Conservation (phyloP, 2,113 vertebrate species). For the Rhinogobius similis region DNA sequence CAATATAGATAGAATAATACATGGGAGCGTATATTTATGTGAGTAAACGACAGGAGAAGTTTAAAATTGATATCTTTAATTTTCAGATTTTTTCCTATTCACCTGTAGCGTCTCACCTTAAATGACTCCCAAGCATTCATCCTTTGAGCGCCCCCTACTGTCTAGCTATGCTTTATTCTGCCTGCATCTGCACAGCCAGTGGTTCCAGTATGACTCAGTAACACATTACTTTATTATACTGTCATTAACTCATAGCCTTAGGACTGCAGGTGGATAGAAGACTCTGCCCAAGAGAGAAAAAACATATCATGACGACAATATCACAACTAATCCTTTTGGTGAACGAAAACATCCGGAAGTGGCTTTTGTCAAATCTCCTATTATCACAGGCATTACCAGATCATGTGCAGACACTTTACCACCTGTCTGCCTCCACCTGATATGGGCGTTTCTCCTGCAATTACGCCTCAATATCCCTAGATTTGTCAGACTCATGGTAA, state of each 20-base stretch:
- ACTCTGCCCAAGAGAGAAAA: background rate
- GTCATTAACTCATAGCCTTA: background rate
- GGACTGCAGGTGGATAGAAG: background rate
- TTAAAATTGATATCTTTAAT: too few species aligned
- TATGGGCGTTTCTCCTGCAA: slow-evolving; percentile 64
- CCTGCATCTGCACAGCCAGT: too few species aligned
- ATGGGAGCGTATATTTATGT: too few species aligned
- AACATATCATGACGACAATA: background rate
- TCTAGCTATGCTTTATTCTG: background rate
- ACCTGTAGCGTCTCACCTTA: too few species aligned
- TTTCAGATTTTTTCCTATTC: too few species aligned
- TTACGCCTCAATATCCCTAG: slow-evolving; percentile 58
- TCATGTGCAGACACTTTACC: background rate
- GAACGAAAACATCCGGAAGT: background rate
- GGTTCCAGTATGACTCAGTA: background rate
- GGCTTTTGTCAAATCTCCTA: background rate
- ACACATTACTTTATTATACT: background rate
- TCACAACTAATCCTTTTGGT: slow-evolving; percentile 2
- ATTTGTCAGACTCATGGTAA: slow-evolving; percentile 61
- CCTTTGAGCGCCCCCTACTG: background rate
- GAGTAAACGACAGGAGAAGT: too few species aligned
- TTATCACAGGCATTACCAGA: background rate
- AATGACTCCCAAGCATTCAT: too few species aligned
- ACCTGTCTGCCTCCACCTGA: slow-evolving; percentile 45
- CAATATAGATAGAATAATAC: too few species aligned